Percentiles rank a stretch among this genome's conserved stretches.
Conservation (phyloP, 1,140 invertebrate genomes). For the Drosophila nasuta region DNA sequence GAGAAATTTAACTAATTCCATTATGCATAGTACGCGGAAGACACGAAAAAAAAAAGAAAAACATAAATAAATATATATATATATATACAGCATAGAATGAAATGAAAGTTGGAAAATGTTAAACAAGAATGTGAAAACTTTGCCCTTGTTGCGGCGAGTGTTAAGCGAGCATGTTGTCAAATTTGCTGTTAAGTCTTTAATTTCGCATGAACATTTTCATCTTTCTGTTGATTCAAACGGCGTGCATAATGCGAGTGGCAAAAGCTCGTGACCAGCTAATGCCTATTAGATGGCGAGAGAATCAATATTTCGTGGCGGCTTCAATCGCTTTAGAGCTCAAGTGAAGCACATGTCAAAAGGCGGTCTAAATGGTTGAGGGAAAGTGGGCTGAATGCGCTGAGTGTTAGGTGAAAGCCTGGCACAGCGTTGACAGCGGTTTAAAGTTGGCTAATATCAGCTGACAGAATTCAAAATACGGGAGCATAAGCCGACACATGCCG, state of each 20-base stretch:
- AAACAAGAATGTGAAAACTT: slow-evolving; percentile 78
- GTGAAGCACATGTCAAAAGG: slow-evolving; percentile 23
- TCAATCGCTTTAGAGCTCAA: slow-evolving; percentile 17
- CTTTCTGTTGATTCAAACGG: slow-evolving; percentile 59
- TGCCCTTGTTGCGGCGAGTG: slow-evolving; percentile 49
- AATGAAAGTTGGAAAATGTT: slow-evolving; percentile 64
- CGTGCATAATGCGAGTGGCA: slow-evolving; percentile 38
- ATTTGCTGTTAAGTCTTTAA: slow-evolving; percentile 53
- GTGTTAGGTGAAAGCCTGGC: slow-evolving; percentile 19
- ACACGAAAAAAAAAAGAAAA: slow-evolving; percentile 9
- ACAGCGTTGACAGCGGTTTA: slow-evolving; percentile 19
- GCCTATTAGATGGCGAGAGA: slow-evolving; percentile 24
- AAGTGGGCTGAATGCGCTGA: neutral
- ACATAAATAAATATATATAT: slow-evolving; percentile 5
- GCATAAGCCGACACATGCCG: no score
- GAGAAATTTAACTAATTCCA: slow-evolving; percentile 77
- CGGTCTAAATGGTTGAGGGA: neutral
- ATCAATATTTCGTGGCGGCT: slow-evolving; percentile 36
- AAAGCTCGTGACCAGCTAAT: slow-evolving; percentile 36
- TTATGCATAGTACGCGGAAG: slow-evolving; percentile 62
- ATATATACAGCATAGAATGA: slow-evolving; percentile 19
- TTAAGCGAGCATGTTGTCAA: slow-evolving; percentile 4
- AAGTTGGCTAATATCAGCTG: neutral
- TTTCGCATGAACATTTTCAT: slow-evolving; percentile 44
- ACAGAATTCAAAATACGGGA: no score